Base-by-base conservation (phyloP, 1,140 invertebrate species). In the Sarcophaga peregrina region DNA sequence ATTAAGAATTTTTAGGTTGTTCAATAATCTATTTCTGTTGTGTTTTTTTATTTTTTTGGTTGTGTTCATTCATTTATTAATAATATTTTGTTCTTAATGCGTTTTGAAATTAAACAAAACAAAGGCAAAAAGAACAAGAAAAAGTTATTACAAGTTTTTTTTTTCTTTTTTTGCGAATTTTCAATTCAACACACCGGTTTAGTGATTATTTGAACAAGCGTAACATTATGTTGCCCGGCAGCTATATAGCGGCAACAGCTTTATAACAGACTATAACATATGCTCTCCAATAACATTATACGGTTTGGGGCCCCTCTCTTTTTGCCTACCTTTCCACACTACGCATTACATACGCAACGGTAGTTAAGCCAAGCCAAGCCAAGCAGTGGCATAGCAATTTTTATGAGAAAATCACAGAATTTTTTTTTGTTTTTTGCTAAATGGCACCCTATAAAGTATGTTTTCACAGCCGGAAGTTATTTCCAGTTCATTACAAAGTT, bases 1-100 rank as follows among this genome's bases (percentile, higher is more conserved):
- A 78, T 78, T 78, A 78, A 50, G 47, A 48, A 78, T 78, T 20
- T 78, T 78, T 78, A 20, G 52, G 17, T 50, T 78, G 5, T 48
- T 5, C 17, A 45, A n/a, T n/a, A n/a, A n/a, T n/a, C n/a, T n/a
- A n/a, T n/a, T n/a, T n/a, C n/a, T n/a, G n/a, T n/a, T n/a, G n/a
- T n/a, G n/a, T n/a, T n/a, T n/a, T n/a, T n/a, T n/a, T n/a, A n/a
- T n/a, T n/a, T n/a, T n/a, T n/a, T n/a, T n/a, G n/a, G n/a, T n/a
- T n/a, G n/a, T 78, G 5, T 48, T 5, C 17, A 45, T 75, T 37
- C 15, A 15, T 54, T 17, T 50, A 48, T 48, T 48, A 48, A 17
- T 17, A 48, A 15, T 76, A 9, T 50, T 76, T 76, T 25, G 15
- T 74, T 48, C 17, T 78, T 78, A 17, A 20, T 78, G 75, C 17